Evolutionary conservation across 2,113 vertebrate genomes (phyloP).

Genomic region (Columbina picui): DNA sequence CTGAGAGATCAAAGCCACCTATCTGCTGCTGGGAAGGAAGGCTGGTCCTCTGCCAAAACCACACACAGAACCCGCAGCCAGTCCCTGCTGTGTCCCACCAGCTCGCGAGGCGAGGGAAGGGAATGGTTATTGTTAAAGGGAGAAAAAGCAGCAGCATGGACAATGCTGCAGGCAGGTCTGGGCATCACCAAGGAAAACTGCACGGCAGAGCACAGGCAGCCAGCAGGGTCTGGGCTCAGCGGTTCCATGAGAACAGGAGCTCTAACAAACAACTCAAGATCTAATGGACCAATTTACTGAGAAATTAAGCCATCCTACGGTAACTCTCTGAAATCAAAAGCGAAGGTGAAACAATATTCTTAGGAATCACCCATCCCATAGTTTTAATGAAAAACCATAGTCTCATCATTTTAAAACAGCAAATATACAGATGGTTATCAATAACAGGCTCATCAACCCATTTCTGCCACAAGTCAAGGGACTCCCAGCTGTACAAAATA

Average conservation of each 20-base stretch:
- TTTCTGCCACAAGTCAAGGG: background rate
- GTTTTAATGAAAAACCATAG: background rate
- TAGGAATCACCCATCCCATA: background rate
- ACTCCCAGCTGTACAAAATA: background rate
- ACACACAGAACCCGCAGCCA: fast-evolving
- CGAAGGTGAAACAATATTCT: background rate
- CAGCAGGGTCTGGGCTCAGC: background rate
- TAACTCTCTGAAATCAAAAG: background rate
- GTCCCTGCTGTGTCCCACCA: background rate
- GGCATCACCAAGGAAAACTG: background rate
- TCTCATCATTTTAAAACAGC: background rate
- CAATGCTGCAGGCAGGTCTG: background rate
- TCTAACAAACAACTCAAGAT: background rate
- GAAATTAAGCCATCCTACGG: background rate
- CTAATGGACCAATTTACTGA: background rate
- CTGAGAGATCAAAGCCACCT: background rate
- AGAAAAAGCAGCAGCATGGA: background rate
- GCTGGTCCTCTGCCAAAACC: background rate
- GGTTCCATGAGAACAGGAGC: background rate
- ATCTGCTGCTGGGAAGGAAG: background rate
- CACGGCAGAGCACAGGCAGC: no score
- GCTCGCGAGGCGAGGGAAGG: background rate
- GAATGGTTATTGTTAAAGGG: fast-evolving
- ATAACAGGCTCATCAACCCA: background rate
- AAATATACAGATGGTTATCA: background rate